Evolutionary conservation across 2,113 vertebrate genomes (phyloP), one percentile per base, ranked within the genome.

Genomic region (Macaca mulatta): DNA sequence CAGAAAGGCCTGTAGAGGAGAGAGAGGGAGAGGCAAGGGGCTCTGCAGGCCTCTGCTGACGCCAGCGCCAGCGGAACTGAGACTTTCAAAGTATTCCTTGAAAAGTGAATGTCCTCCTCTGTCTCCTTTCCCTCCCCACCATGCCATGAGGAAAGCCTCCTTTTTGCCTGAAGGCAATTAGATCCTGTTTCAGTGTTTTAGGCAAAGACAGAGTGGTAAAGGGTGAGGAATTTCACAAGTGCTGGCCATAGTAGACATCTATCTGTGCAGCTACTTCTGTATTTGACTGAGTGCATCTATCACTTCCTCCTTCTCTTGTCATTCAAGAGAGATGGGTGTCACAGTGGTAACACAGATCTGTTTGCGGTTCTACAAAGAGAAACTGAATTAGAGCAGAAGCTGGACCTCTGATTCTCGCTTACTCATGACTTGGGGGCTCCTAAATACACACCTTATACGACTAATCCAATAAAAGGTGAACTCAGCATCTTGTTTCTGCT

Each of bases 341-440:
- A 23, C 30, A 17, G 22, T 50, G 72, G 4, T 45, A 6, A 40
- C 35, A 38, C 40, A 72, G 67, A 48, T 43, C 40, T 40, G 0
- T 5, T 2, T 8, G 6, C 74, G 48, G 30, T 40, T 84, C 45
- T 52, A 40, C 22, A 18, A 79, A 20, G 64, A 12, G 52, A 74
- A 79, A 23, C 0, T 17, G 5, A 5, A 20, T 55, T n/a, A 50
- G n/a, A 8, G 22, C 22, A 30, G 11, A 74, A 14, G 5, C 5
- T 13, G 25, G 12, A 8, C 7, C 6, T 75, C 59, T 45, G 35
- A 50, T n/a, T 50, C 25, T 70, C 35, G 7, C 9, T 93, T 70
- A 43, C n/a, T 20, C 0, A 0, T 23, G 16, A 32, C 6, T 38
- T 6, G 14, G 5, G 12, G 16, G 12, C 27, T 61, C 45, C 52